Conservation (phyloP, 2,797 vertebrate species). For the Pangasius sanitwongsei region DNA sequence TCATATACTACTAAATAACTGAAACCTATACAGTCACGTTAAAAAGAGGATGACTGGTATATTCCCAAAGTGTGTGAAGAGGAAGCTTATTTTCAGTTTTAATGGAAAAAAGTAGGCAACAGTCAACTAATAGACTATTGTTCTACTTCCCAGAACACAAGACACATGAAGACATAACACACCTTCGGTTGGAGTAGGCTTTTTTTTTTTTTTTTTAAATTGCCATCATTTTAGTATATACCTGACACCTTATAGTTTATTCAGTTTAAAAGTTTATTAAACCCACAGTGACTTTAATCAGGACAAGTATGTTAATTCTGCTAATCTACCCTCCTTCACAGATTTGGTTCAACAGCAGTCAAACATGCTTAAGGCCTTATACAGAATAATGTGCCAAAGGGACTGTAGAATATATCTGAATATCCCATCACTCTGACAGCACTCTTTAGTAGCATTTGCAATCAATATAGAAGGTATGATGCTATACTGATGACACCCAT, state of each 20-base stretch:
- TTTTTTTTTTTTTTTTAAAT: neutral
- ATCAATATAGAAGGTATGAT: neutral
- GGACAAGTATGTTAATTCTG: neutral
- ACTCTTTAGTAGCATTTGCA: neutral
- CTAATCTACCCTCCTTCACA: neutral
- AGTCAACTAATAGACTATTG: conserved; percentile 43
- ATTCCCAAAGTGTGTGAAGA: conserved; percentile 16
- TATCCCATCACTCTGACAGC: neutral
- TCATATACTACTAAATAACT: neutral
- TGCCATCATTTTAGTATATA: neutral
- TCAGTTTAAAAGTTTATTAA: neutral
- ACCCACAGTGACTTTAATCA: neutral
- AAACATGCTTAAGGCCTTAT: neutral
- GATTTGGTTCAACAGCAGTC: neutral
- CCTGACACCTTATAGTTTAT: neutral
- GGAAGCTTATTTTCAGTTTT: conserved; percentile 29
- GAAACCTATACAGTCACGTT: neutral
- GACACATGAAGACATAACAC: conserved; percentile 20
- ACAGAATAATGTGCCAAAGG: neutral
- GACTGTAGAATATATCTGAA: neutral
- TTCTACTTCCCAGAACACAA: conserved; percentile 44
- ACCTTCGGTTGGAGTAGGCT: neutral
- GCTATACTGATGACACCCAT: neutral
- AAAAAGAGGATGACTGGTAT: neutral
- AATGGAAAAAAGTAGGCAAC: conserved; percentile 15